Evolutionary conservation across 1,140 invertebrate species (phyloP).

Genomic region (Diorhabda sublineata): DNA sequence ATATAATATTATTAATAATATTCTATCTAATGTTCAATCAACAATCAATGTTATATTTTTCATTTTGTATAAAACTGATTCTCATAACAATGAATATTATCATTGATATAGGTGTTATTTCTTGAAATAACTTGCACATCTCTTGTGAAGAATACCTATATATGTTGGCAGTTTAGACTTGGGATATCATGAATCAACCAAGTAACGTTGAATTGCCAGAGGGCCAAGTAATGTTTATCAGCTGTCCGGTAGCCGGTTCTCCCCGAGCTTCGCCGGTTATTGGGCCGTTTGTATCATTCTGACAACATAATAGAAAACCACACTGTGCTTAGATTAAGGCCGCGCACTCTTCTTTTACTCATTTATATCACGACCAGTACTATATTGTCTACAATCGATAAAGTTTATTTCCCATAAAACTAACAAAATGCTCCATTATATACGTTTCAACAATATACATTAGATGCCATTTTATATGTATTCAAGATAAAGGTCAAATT

Average conservation of each 20-base stretch:
- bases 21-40: neutral
- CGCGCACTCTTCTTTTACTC: slow-evolving; percentile 32
- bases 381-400: slow-evolving; percentile 33
- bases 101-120: neutral
- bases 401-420: slow-evolving; percentile 13
- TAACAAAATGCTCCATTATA: neutral
- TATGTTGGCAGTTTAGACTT: neutral
- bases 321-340: slow-evolving; percentile 40
- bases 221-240: slow-evolving; percentile 41
- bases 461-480: too few species aligned
- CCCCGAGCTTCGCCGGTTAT: slow-evolving; percentile 39
- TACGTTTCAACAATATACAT: too few species aligned
- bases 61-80: neutral
- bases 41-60: neutral
- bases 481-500: too few species aligned
- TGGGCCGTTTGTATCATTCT: slow-evolving; percentile 44
- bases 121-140: neutral
- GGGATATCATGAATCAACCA: slow-evolving; percentile 27
- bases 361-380: slow-evolving; percentile 34
- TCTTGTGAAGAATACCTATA: neutral
- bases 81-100: neutral
- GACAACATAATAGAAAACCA: slow-evolving; percentile 45
- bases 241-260: slow-evolving; percentile 39
- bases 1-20: neutral
- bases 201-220: slow-evolving; percentile 32